These are phyloP conservation scores for Conopomorpha cramerella DNA, from an alignment of 1,140 invertebrate species.

Conservation along the genomic window DNA sequence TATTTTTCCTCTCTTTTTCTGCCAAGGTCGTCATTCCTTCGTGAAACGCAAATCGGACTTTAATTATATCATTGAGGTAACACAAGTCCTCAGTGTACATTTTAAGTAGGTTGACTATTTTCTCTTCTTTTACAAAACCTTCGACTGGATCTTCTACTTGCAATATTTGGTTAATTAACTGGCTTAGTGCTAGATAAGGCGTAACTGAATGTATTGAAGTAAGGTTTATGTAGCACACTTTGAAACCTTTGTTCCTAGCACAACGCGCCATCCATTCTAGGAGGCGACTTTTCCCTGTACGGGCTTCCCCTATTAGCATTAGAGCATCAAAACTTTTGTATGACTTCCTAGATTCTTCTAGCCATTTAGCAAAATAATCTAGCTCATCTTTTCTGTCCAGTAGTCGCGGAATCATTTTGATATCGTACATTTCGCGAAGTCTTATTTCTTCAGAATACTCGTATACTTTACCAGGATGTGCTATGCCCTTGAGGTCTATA, in stretches of 20 bases:
- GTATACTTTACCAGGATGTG: conserved; percentile 52
- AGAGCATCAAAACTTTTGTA: conserved; percentile 40
- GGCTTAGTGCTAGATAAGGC: conserved; percentile 42
- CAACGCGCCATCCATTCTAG: conserved; percentile 38
- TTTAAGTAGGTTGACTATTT: conserved; percentile 33
- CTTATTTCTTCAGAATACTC: conserved; percentile 56
- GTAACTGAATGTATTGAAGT: conserved; percentile 45
- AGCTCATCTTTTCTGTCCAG: conserved; percentile 45
- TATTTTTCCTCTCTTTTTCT: conserved; percentile 28
- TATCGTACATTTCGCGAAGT: conserved; percentile 35
- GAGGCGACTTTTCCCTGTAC: conserved; percentile 49
- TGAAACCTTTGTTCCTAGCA: conserved; percentile 20
- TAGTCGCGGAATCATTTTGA: conserved; percentile 30
- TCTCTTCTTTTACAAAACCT: conserved; percentile 45
- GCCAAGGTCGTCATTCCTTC: conserved; percentile 24
- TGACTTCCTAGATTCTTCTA: conserved; percentile 18
- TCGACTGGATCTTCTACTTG: conserved; percentile 24
- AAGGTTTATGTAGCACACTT: conserved; percentile 25
- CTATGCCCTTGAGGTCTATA: conserved; percentile 61
- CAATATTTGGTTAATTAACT: conserved; percentile 44
- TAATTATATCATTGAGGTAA: conserved; percentile 43
- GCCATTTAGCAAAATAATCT: conserved; percentile 38
- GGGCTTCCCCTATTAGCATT: conserved; percentile 38
- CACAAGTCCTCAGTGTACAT: conserved; percentile 38
- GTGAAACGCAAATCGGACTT: conserved; percentile 41